Base-by-base conservation (phyloP, 1,140 invertebrate species). In the Ladona fulva region DNA sequence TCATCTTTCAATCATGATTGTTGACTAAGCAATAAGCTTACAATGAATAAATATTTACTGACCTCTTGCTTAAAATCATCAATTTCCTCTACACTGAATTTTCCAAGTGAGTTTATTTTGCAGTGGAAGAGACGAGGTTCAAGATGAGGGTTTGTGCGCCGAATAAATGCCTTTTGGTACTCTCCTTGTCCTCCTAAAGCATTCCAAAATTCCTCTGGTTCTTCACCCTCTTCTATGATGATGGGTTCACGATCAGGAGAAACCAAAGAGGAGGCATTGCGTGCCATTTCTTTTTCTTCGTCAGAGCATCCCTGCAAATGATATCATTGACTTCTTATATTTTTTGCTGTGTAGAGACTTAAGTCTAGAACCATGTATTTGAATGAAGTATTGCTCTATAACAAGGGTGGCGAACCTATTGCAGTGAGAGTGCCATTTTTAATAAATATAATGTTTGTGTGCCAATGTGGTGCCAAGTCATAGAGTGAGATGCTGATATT, bases 161-260 rank as follows among this genome's bases (percentile, higher is more conserved):
- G 81, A 19, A 83, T 81, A 79, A 83, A 84, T 76, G 86, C 84
- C 77, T 83, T 86, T 75, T 85, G 84, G 82, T 91, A 91, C 11
- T 86, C 84, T 74, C 86, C 86, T 80, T 90, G 86, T 25, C 91
- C 91, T 83, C 92, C 92, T 1, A 95, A 81, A 19, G 88, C 86
- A 14, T 87, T 85, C 93, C 93, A 95, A 85, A 95, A 94, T 22
- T 89, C 90, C 0, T 89, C 87, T 25, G 91, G 87, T 81, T 95
- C 93, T 1, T 90, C 88, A 0, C 90, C 92, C 84, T 94, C 93
- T 77, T 88, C 84, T 0, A 94, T 82, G 14, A 85, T 83, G 25
- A 85, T 84, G 0, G 87, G 42, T 1, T 87, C 86, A 11, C 86
- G 85, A 74, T 88, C 88, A 11, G 88, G 88, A 11, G 88, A 87